Evolutionary conservation across 2,113 vertebrate genomes (phyloP), one percentile per base, ranked within the genome.

Genomic region (Equus quagga): DNA sequence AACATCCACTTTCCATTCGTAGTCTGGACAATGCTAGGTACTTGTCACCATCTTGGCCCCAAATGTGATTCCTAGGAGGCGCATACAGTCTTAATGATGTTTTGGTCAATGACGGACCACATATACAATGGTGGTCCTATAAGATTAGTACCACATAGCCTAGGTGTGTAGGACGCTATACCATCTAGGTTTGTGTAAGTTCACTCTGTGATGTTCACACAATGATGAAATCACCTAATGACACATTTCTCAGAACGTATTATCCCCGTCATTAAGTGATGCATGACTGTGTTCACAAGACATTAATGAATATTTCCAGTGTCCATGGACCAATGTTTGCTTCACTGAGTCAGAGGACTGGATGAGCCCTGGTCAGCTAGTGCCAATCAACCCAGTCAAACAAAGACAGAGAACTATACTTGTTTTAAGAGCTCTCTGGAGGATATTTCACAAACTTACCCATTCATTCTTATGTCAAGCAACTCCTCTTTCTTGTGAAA

Each of bases 31-130:
- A 64, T 88, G 44, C 51, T 83, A 84, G 44, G 41, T 14, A 88
- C 49, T 93, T 96, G 89, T 96, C 89, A 96, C 62, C 92, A 31
- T 93, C n/a, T 84, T 96, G 44, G 92, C 51, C 36, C 33, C 76
- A 70, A 70, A 23, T 83, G 33, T 19, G 33, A 56, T 73, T 96
- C 56, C 23, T 94, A 28, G 26, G 70, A 89, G 92, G 56, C 79
- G 64, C 51, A 54, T 54, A 54, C 51, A 54, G 51, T 17, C 51
- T 1, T 54, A 54, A 54, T 54, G 51, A 54, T 14, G 12, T 54
- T 54, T 54, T 3, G 13, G 51, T 54, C 51, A 14, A 14, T 14
- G 3, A 54, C 51, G 51, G 51, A 54, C 51, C 13, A 14, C 51
- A 54, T 54, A 54, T 54, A 54, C 13, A 14, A 54, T 54, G 51